Base-by-base conservation (phyloP, 1,140 invertebrate genomes). In the Anoplolepis gracilipes region DNA sequence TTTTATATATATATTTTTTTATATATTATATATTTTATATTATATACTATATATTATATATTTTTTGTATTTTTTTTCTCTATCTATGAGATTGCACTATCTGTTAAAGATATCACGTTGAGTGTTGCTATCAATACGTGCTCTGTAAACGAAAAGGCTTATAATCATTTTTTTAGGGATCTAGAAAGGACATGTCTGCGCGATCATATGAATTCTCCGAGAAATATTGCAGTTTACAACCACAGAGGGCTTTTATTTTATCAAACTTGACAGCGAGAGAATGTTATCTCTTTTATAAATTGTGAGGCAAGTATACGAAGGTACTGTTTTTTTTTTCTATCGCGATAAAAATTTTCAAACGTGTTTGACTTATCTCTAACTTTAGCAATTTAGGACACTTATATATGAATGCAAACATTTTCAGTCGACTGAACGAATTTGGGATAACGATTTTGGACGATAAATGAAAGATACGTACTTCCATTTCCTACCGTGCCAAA, bases 261-360 rank as follows among this genome's bases (percentile, higher is more conserved):
- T 49, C 73, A 61, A 61, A n/a, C 61, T n/a, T 65, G n/a, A 65
- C 39, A n/a, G 59, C 30, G 75, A 64, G 28, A n/a, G 13, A n/a
- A 75, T 22, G 19, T 33, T 49, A 11, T 30, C 59, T 13, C 28
- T 77, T 64, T 76, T 42, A 76, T 76, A 61, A 61, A 76, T 76
- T 39, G 16, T 1, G 16, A 36, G 13, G 5, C 7, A n/a, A 42
- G 16, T n/a, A 13, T 42, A 53, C 30, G 19, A 55, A 19, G 13
- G 65, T 5, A 28, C 16, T 16, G 67, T 57, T 49, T 49, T 42
- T 42, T 19, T 19, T 57, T 11, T 19, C 7, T 13, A 1, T 59
- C 55, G 1, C 5, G 25, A 30, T 36, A 28, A 28, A 42, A 76
- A 39, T 42, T 7, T 75, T 59, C 59, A 39, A 13, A n/a, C 16